Percentiles rank a stretch among this genome's conserved stretches.
Conservation (phyloP, 2,888 invertebrate species). For the Latrodectus hesperus region DNA sequence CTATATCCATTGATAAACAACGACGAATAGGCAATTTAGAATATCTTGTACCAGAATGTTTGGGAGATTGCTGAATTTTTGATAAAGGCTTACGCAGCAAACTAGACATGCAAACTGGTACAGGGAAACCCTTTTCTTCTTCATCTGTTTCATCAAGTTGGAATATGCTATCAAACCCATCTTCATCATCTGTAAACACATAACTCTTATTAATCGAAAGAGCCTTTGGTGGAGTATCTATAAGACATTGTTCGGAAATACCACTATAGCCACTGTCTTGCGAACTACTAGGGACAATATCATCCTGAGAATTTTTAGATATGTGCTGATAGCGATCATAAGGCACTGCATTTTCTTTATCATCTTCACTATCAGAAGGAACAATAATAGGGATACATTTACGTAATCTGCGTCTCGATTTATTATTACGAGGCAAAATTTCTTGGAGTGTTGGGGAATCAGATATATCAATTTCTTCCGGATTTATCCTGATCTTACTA, state of each 20-base stretch:
- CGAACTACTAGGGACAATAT: conserved; percentile 73
- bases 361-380: conserved; percentile 23
- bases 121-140: background rate
- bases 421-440: conserved; percentile 1
- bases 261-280: conserved; percentile 80
- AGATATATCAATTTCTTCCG: conserved; percentile 7
- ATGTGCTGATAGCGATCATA: background rate
- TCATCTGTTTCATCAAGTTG: conserved; percentile 7
- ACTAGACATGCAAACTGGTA: conserved; percentile 22
- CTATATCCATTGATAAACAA: conserved; percentile 51
- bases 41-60: background rate
- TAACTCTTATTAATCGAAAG: conserved; percentile 8
- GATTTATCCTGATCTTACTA: background rate
- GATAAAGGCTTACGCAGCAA: conserved; percentile 43
- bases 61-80: background rate
- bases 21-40: conserved; percentile 35
- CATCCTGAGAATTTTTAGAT: background rate
- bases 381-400: background rate
- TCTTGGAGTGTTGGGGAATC: conserved; percentile 51
- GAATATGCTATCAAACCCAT: conserved; percentile 33
- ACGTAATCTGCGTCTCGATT: background rate
- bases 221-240: background rate
- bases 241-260: conserved; percentile 69
- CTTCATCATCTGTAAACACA: conserved; percentile 34
- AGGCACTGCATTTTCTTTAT: conserved; percentile 36